Conservation (phyloP, 2,113 vertebrate genomes). For the Platysternon megacephalum region DNA sequence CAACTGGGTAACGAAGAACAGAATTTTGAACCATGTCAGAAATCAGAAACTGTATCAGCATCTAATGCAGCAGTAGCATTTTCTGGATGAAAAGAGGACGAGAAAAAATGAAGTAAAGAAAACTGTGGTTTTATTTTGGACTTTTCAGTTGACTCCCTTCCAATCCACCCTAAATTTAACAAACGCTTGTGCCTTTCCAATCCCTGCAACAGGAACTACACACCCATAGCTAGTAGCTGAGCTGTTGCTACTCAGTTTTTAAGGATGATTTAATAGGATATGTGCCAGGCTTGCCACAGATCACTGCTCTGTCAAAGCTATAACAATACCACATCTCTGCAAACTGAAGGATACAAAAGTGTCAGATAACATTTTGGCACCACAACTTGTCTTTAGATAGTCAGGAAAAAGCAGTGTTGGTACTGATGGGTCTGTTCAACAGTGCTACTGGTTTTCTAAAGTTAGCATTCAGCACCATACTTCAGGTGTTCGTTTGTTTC, state of each 20-base stretch:
- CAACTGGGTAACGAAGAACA: constrained; percentile 2
- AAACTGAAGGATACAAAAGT: background rate
- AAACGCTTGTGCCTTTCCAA: background rate
- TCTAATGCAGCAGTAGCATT: background rate
- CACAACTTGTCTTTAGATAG: background rate
- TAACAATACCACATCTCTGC: background rate
- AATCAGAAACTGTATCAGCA: background rate
- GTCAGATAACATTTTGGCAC: background rate
- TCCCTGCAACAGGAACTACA: background rate
- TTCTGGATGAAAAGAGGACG: background rate
- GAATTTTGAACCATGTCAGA: background rate
- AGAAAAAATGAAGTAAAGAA: background rate
- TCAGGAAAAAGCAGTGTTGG: background rate
- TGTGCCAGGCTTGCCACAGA: background rate
- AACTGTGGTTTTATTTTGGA: background rate
- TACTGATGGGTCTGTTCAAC: background rate
- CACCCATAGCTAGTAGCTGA: background rate
- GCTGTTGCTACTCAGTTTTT: background rate
- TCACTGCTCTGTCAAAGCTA: background rate
- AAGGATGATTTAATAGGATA: background rate
- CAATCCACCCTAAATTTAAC: background rate
- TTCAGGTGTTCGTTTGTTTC: background rate
- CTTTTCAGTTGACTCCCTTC: background rate
- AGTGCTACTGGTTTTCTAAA: background rate
- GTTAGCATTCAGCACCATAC: background rate